These are phyloP conservation scores for Physella acuta DNA, from an alignment of 1,140 invertebrate genomes.

Conservation along the genomic window DNA sequence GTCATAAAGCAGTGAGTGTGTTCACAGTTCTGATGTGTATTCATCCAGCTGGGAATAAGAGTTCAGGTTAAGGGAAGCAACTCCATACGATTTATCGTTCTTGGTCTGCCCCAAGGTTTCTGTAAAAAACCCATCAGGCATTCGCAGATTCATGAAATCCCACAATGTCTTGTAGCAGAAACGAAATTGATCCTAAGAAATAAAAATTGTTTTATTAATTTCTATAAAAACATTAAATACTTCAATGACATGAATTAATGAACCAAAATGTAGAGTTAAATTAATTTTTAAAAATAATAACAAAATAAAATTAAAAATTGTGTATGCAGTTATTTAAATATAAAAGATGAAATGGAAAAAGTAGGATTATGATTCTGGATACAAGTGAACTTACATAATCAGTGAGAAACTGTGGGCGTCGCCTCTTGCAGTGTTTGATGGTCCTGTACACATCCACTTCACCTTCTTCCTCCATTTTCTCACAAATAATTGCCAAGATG, in stretches of 20 bases:
- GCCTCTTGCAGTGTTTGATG: constrained; percentile 52
- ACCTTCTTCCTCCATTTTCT: constrained; percentile 46
- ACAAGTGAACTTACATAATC: constrained; percentile 50
- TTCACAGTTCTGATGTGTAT: too few relatives aligned
- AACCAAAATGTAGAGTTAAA: too few relatives aligned
- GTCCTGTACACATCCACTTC: constrained; percentile 56
- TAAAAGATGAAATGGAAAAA: not conserved
- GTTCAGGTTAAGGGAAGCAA: constrained; percentile 39
- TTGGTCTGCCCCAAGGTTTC: constrained; percentile 41
- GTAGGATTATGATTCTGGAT: not conserved
- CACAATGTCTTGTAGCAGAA: constrained; percentile 56
- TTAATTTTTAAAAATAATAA: not conserved
- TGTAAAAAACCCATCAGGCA: constrained; percentile 38
- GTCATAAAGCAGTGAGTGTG: too few relatives aligned
- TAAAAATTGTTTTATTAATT: too few relatives aligned
- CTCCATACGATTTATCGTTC: constrained; percentile 35
- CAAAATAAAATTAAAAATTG: not conserved
- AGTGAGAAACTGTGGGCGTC: constrained; percentile 49
- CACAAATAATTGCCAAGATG: constrained; percentile 43
- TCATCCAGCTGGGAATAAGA: too few relatives aligned
- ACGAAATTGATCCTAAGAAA: constrained; percentile 53
- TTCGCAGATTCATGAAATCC: constrained; percentile 54
- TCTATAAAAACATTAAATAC: too few relatives aligned
- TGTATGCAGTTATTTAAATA: not conserved
- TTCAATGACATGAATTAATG: too few relatives aligned